These are phyloP conservation scores for Notolabrus celidotus DNA, from an alignment of 2,797 vertebrate species.

Conservation along the genomic window DNA sequence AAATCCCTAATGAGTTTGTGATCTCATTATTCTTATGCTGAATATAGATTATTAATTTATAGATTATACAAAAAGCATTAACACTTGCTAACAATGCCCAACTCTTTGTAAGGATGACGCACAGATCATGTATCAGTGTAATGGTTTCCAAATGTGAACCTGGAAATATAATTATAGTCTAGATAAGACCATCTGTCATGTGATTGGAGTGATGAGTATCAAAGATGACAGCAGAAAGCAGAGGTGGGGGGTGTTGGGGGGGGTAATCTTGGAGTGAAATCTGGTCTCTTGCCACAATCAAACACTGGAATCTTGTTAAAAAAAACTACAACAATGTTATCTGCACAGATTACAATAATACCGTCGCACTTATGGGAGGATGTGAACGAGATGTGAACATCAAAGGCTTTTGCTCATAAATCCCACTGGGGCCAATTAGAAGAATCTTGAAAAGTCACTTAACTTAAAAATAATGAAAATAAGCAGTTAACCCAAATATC, in stretches of 20 bases:
- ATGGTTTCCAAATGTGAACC: conserved; percentile 49
- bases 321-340: conserved; percentile 70
- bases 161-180: conserved; percentile 61
- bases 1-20: conserved; percentile 15
- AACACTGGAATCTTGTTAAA: conserved; percentile 66
- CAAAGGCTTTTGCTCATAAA: conserved; percentile 62
- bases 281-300: conserved; percentile 52
- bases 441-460: conserved; percentile 69
- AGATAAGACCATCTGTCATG: conserved; percentile 61
- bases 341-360: conserved; percentile 64
- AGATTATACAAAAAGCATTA: conserved; percentile 4
- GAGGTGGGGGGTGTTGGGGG: neutral
- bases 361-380: conserved; percentile 66
- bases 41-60: conserved; percentile 49
- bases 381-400: conserved; percentile 67
- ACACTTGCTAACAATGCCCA: conserved; percentile 24
- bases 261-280: conserved; percentile 50
- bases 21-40: conserved; percentile 15
- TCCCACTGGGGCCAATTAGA: conserved; percentile 81
- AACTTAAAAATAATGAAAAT: conserved; percentile 67
- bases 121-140: conserved; percentile 40
- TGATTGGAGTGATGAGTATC: conserved; percentile 50
- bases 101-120: conserved; percentile 29
- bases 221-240: conserved; percentile 55
- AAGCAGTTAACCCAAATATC: conserved; percentile 69